Evolutionary conservation across 2,888 invertebrate genomes (phyloP).

Genomic region (Drosophila yooni): DNA sequence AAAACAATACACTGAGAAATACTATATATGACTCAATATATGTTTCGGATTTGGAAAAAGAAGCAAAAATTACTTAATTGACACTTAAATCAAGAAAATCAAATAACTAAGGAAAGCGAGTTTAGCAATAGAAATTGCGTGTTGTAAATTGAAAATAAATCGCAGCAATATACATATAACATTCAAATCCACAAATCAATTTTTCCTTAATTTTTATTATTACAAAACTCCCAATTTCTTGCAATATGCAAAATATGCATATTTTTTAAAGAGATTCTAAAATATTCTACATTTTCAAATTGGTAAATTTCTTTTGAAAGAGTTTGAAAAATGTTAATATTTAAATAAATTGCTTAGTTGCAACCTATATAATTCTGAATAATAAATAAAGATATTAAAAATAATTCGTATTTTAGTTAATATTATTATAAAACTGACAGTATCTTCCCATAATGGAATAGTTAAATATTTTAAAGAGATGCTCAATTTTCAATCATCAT

Average conservation of each 20-base stretch:
- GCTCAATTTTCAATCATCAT: background rate
- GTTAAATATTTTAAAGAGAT: background rate
- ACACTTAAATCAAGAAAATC: background rate
- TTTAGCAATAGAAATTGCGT: background rate
- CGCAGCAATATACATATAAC: background rate
- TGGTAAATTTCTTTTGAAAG: background rate
- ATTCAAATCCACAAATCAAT: background rate
- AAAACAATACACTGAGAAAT: slow-evolving; percentile 44
- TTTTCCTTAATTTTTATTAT: background rate
- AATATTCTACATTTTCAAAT: no score
- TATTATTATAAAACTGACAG: background rate
- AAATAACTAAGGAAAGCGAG: background rate
- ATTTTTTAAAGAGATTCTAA: background rate
- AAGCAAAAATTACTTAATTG: background rate
- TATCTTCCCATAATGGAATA: background rate
- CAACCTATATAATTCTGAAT: no score
- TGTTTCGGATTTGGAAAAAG: background rate
- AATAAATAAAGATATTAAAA: background rate
- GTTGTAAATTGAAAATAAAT: background rate
- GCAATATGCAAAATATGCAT: background rate
- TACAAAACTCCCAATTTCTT: background rate
- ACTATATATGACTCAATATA: background rate
- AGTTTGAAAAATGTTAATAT: no score
- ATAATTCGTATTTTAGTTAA: background rate
- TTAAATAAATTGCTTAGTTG: no score